Conservation (phyloP, 1,140 invertebrate species). For the Bombus superbus region DNA sequence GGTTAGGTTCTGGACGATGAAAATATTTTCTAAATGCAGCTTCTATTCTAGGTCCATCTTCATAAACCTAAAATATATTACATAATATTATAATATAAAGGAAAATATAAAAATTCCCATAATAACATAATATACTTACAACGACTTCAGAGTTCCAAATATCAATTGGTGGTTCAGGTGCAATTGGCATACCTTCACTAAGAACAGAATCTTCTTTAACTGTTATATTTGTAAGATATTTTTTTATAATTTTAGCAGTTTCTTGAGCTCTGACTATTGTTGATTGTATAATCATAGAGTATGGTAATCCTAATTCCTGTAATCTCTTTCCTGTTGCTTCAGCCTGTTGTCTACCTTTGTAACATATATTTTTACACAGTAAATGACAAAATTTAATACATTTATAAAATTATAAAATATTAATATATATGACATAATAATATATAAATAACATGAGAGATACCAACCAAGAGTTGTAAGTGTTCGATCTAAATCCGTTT, state of each 20-base stretch:
- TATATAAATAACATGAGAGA: conserved; percentile 19
- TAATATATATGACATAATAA: background rate
- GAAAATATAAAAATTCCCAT: background rate
- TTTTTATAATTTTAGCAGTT: conserved; percentile 92
- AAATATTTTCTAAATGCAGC: conserved; percentile 97
- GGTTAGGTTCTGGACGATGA: conserved; percentile 91
- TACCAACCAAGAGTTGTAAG: conserved; percentile 91
- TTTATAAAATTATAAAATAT: background rate
- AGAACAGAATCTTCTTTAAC: conserved; percentile 87
- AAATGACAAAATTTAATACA: background rate
- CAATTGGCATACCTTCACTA: conserved; percentile 95
- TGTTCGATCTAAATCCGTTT: conserved; percentile 88
- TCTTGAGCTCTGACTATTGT: conserved; percentile 97
- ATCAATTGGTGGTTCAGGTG: conserved; percentile 95
- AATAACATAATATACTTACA: conserved; percentile 83
- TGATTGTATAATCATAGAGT: conserved; percentile 91
- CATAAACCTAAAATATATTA: conserved; percentile 88
- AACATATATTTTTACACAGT: background rate
- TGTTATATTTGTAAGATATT: conserved; percentile 85
- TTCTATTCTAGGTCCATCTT: conserved; percentile 97
- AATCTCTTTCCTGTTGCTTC: conserved; percentile 90
- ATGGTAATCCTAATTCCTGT: conserved; percentile 89
- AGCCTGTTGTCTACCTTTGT: conserved; percentile 91
- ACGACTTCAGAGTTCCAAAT: conserved; percentile 92
- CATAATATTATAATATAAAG: conserved; percentile 14